phyloP scores from a whole-genome alignment of 2,113 vertebrate genomes.

The Gorsachius goisagi region DNA sequence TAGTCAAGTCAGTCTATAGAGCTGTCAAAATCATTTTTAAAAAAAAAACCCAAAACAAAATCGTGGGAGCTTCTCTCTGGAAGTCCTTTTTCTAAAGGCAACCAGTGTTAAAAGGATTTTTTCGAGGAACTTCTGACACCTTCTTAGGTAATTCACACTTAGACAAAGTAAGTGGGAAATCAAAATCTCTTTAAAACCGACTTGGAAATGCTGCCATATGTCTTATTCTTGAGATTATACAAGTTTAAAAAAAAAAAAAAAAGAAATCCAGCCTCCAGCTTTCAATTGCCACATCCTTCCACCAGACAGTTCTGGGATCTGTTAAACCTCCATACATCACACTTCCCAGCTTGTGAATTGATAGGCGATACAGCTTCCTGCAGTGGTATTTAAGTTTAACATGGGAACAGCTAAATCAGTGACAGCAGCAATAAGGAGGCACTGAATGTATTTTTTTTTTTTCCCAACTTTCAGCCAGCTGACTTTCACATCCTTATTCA shows the following conservation, averaged over 20 bases:
- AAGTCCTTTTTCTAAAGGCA: not conserved
- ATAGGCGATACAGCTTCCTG: slow-evolving; percentile 26
- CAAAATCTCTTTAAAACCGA: not conserved
- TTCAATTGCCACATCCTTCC: slow-evolving; percentile 33
- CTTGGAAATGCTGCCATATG: slow-evolving; percentile 43
- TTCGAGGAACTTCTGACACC: slow-evolving; percentile 32
- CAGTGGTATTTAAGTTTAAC: slow-evolving; percentile 34
- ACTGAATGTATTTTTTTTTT: not conserved
- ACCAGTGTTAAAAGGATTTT: not conserved
- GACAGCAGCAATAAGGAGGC: slow-evolving; percentile 44
- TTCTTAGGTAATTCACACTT: slow-evolving; percentile 33
- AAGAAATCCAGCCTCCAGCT: not conserved
- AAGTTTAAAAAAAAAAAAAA: not conserved
- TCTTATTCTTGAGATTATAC: slow-evolving; percentile 9
- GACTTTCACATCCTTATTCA: slow-evolving; percentile 42
- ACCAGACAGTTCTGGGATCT: slow-evolving; percentile 13
- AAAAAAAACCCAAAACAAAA: not conserved
- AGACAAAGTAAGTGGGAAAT: slow-evolving; percentile 34
- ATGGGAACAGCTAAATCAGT: slow-evolving; percentile 41
- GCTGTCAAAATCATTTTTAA: not conserved
- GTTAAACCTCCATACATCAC: slow-evolving; percentile 34
- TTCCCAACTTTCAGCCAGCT: not conserved
- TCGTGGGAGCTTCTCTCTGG: not conserved
- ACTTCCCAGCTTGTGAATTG: slow-evolving; percentile 35
- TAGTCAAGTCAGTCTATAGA: not conserved